Conservation (phyloP, 2,797 vertebrate species). For the Ctenochaetus hawaiiensis region DNA sequence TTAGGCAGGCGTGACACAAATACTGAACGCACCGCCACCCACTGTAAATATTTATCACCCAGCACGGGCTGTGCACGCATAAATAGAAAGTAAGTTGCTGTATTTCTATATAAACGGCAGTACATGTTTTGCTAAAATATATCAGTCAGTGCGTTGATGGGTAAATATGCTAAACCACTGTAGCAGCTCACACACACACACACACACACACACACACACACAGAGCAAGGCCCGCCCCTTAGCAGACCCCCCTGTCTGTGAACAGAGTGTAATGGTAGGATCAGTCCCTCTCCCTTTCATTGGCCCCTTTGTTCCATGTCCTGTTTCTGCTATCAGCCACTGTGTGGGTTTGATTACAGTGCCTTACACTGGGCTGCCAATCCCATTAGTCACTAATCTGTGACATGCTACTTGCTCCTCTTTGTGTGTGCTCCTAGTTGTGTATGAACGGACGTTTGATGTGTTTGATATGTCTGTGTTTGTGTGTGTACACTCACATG, state of each 20-base stretch:
- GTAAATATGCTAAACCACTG: constrained; percentile 5
- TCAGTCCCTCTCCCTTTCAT: constrained; percentile 68
- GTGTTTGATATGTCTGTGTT: constrained; percentile 61
- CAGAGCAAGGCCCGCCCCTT: constrained; percentile 33
- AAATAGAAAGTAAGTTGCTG: constrained; percentile 51
- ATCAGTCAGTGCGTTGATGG: background rate
- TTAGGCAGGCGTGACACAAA: constrained; percentile 82
- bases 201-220: constrained; percentile 36
- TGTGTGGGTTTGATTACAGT: constrained; percentile 78
- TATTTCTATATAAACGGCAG: constrained; percentile 27
- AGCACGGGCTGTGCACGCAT: constrained; percentile 36
- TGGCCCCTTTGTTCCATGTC: constrained; percentile 76
- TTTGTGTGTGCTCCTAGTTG: constrained; percentile 40
- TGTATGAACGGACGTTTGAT: constrained; percentile 61
- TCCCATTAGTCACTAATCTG: constrained; percentile 82
- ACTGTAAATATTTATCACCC: constrained; percentile 76
- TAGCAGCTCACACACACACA: constrained; percentile 25
- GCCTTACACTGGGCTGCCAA: constrained; percentile 72
- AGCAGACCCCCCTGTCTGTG: constrained; percentile 59
- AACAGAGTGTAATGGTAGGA: constrained; percentile 72
- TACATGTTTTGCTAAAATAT: constrained; percentile 9
- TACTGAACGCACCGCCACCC: constrained; percentile 64
- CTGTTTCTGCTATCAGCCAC: constrained; percentile 71
- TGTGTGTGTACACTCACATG: constrained; percentile 42
- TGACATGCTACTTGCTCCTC: constrained; percentile 71